Base-by-base conservation (phyloP, 1,140 invertebrate genomes). In the Hylaeus anthracinus region DNA sequence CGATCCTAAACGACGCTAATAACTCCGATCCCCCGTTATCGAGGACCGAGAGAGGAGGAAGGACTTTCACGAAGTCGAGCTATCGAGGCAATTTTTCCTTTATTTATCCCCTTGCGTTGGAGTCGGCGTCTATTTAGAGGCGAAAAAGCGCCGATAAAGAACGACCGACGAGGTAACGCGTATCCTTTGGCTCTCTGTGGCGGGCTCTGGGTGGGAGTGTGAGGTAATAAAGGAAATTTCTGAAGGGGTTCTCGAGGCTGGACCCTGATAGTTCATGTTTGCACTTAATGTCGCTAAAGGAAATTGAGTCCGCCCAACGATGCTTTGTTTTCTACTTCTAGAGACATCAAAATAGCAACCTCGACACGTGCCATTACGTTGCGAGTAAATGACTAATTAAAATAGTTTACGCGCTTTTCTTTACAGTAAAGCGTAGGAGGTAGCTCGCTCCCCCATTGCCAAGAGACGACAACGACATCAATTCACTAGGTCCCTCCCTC, bases 401-500 rank as follows among this genome's bases (percentile, higher is more conserved):
- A 26, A 26, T 26, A 26, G 26, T 26, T 26, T 26, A 26, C 26
- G 26, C 26, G 26, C 26, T 26, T 26, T 26, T 26, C 26, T 26
- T 26, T 26, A 26, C 26, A 0, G 26, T 26, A 26, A 26, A 26
- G 45, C 45, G 8, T 6, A 15, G 15, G 55, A 56, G 55, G 55
- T 56, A n/a, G 64, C 56, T 55, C 14, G 37, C 9, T 15, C 51
- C n/a, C 26, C n/a, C 1, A 45, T 48, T 48, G n/a, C 66, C 45
- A n/a, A 14, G 51, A 51, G 14, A 58, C 41, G n/a, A 0, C 26
- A 39, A 1, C 3, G 5, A 65, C 65, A 60, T 71, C 75, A 75
- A 83, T 83, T 69, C 48, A 2, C 48, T 1, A 64, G n/a, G 26
- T 48, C 26, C 37, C 39, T 12, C 45, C 39, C 26, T 39, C 55